A percentile compares a stretch with the other conserved stretches of the same genome.
Evolutionary conservation across 2,797 vertebrate genomes (phyloP).

Genomic region (Aeoliscus strigatus): DNA sequence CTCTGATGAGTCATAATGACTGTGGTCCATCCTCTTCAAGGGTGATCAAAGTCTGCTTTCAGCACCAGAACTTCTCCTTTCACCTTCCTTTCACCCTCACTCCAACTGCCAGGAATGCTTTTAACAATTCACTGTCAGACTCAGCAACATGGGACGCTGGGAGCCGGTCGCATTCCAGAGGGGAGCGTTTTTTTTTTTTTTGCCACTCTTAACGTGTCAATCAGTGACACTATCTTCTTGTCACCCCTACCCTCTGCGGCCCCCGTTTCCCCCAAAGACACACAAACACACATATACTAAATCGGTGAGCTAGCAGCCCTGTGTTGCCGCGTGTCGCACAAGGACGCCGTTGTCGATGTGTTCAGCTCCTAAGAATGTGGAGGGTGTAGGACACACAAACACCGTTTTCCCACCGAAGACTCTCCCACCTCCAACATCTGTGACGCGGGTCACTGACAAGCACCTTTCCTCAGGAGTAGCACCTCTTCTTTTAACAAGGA

Average conservation of each 20-base stretch:
- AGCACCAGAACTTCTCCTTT: constrained; percentile 52
- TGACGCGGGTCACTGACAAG: constrained; percentile 58
- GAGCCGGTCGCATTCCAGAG: constrained; percentile 75
- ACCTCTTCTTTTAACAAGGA: constrained; percentile 49
- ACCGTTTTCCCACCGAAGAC: constrained; percentile 47
- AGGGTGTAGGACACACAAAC: constrained; percentile 52
- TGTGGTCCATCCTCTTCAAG: constrained; percentile 45
- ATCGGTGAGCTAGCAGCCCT: constrained; percentile 26
- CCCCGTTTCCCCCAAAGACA: constrained; percentile 34
- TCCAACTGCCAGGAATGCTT: constrained; percentile 73
- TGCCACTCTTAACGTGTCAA: constrained; percentile 74
- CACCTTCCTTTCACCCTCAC: constrained; percentile 59
- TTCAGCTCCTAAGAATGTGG: constrained; percentile 67
- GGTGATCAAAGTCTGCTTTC: constrained; percentile 62
- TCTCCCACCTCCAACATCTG: constrained; percentile 59
- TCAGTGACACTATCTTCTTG: constrained; percentile 75
- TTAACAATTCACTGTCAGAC: constrained; percentile 69
- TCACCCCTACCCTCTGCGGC: constrained; percentile 37
- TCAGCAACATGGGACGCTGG: constrained; percentile 60
- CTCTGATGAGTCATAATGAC: constrained; percentile 17
- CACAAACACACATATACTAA: constrained; percentile 47
- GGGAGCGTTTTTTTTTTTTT: constrained; percentile 56
- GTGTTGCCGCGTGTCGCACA: constrained; percentile 53
- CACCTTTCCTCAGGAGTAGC: constrained; percentile 47
- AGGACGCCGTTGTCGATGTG: constrained; percentile 62